Evolutionary conservation across 2,113 vertebrate species (phyloP).

Genomic region (Elgaria multicarinata): DNA sequence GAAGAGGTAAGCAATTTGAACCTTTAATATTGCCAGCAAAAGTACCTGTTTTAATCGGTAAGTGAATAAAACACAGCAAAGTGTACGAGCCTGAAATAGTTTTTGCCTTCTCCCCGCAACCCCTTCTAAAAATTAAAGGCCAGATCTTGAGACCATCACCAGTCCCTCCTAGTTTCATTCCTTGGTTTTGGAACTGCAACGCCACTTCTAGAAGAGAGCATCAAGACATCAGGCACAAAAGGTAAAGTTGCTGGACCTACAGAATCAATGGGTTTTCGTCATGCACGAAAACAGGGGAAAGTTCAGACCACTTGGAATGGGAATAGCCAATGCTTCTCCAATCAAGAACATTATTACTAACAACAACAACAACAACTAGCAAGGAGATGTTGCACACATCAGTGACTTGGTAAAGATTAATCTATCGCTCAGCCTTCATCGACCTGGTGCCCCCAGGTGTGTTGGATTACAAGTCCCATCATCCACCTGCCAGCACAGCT

Average conservation of each 20-base stretch:
- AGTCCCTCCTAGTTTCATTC: constrained; percentile 54
- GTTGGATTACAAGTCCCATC: no score
- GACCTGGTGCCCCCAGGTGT: no score
- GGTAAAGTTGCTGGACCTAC: neutral
- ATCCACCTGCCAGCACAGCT: no score
- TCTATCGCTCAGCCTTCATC: no score
- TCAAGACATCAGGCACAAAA: neutral
- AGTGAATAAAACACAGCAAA: constrained; percentile 47
- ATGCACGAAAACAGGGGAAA: neutral
- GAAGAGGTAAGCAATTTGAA: constrained; percentile 3
- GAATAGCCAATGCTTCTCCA: neutral
- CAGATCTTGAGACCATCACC: neutral
- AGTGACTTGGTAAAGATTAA: neutral
- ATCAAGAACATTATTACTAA: no score
- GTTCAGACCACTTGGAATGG: neutral
- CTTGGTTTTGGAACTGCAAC: constrained; percentile 72
- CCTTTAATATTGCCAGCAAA: constrained; percentile 60
- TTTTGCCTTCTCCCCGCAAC: neutral
- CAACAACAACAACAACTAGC: neutral
- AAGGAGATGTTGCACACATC: neutral
- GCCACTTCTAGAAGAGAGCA: neutral
- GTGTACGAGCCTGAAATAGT: constrained; percentile 1
- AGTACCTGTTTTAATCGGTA: constrained; percentile 79
- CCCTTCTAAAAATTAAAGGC: neutral
- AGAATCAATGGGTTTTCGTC: neutral